phyloP scores from a whole-genome alignment of 2,113 vertebrate genomes.

The Morphnarchus princeps region DNA sequence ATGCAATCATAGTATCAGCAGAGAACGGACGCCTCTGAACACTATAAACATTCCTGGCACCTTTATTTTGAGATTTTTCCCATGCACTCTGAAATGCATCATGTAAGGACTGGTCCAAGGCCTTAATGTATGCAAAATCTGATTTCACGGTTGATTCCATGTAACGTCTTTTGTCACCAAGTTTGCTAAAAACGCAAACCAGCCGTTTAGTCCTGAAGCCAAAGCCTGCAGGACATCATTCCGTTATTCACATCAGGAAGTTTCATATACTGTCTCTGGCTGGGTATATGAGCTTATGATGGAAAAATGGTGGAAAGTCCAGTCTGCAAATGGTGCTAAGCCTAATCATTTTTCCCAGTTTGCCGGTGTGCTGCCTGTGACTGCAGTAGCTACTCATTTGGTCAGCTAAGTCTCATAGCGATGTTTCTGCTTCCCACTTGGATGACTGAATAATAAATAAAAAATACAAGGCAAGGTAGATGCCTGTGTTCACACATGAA shows the following conservation, averaged over 20 bases:
- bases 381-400: not conserved
- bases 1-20: not conserved
- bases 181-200: constrained; percentile 22
- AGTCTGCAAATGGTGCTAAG: not conserved
- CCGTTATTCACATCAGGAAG: not conserved
- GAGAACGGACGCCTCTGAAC: not conserved
- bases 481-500: not conserved
- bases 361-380: not conserved
- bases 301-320: not conserved
- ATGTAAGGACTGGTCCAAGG: not conserved
- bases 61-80: constrained; percentile 25
- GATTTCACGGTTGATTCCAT: constrained; percentile 31
- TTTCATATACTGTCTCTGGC: not conserved
- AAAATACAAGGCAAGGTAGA: not conserved
- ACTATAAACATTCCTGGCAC: not conserved
- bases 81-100: not conserved
- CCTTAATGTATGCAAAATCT: constrained; percentile 42
- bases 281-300: not conserved
- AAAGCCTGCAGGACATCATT: not conserved
- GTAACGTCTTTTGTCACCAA: constrained; percentile 14
- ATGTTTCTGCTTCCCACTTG: not conserved
- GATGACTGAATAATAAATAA: not conserved
- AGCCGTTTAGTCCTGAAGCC: not conserved
- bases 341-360: not conserved
- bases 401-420: not conserved